Evolutionary conservation across 2,888 invertebrate species (phyloP), one percentile per base, ranked within the genome.

Genomic region (Caenorhabditis zanzibari): DNA sequence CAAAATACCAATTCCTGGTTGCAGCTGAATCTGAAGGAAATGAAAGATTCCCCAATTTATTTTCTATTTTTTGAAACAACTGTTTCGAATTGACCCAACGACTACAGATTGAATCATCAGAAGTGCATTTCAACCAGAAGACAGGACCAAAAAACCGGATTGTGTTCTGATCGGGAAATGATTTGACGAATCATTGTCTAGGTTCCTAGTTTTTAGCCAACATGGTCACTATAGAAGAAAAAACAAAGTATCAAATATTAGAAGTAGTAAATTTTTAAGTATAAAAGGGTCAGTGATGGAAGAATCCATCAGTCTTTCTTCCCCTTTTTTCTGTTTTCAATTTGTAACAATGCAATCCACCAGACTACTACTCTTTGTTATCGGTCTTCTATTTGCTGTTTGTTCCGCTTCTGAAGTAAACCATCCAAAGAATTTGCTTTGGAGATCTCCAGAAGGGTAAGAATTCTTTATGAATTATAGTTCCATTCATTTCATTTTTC

Each of bases 381-480:
- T 35, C 7, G 49, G 35, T 52, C 10, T 66, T 22, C 52, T 66
- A 4, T 7, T 49, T 10, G 19, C 49, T 14, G 14, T 66, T 12
- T 66, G 19, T 19, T 32, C 5, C 4, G 35, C 66, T 66, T 68
- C 26, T 28, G 32, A 68, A 49, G 7, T 54, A 7, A 56, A 35
- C 16, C 77, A 77, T 41, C 77, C 77, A 9, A 69, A 69, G 38
- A 64, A 64, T 22, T 52, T 66, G 22, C 3, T 35, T 3, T 49
- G 66, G 66, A 66, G 66, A 66, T n/a, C 52, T 66, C 22, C 66
- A 19, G 68, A 76, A 58, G 75, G 75, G 75, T 76, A 35, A 75
- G 41, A 24, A 26, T n/a, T 41, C 19, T 44, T 19, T 19, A n/a
- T 6, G 4, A 3, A 1, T 47, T 5, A 7, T 19, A 12, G 6